Conservation (phyloP, 2,113 vertebrate genomes). For the Charina bottae region DNA sequence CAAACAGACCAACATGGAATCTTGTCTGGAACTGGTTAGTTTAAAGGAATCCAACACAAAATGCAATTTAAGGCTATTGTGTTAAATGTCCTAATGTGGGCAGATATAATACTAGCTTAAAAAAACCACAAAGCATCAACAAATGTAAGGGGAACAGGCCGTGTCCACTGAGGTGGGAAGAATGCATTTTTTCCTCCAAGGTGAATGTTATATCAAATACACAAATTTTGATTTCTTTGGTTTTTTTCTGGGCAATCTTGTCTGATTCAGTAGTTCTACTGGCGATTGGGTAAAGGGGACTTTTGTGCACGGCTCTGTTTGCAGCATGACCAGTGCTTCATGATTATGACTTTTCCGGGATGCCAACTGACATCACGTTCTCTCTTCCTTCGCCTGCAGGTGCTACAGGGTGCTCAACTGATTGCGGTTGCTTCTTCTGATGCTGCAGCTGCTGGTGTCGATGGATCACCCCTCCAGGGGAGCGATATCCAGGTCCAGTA, state of each 20-base stretch:
- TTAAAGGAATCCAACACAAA: not conserved
- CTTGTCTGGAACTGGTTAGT: not conserved
- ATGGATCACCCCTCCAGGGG: conserved; percentile 88
- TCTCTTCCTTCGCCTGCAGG: conserved; percentile 70
- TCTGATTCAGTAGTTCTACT: not conserved
- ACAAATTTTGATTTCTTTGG: fast-evolving
- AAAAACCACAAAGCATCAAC: not conserved
- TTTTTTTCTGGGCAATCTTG: not conserved
- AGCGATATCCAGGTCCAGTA: conserved; percentile 98
- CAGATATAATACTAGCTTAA: not conserved
- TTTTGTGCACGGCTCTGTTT: conserved; percentile 7
- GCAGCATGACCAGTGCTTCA: not conserved
- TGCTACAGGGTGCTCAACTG: conserved; percentile 92
- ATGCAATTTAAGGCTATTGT: not conserved
- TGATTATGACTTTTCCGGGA: fast-evolving
- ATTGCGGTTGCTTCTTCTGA: conserved; percentile 96
- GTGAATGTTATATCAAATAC: not conserved
- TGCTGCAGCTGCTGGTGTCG: conserved; percentile 81
- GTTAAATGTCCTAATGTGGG: not conserved
- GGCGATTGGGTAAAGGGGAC: not conserved
- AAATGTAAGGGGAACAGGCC: too few species aligned
- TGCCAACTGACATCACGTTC: not conserved
- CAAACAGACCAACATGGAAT: not conserved
- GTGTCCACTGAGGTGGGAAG: not conserved
- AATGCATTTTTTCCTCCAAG: not conserved